These are phyloP conservation scores for Hemiprocne comata DNA, from an alignment of 2,113 vertebrate species.

Conservation along the genomic window DNA sequence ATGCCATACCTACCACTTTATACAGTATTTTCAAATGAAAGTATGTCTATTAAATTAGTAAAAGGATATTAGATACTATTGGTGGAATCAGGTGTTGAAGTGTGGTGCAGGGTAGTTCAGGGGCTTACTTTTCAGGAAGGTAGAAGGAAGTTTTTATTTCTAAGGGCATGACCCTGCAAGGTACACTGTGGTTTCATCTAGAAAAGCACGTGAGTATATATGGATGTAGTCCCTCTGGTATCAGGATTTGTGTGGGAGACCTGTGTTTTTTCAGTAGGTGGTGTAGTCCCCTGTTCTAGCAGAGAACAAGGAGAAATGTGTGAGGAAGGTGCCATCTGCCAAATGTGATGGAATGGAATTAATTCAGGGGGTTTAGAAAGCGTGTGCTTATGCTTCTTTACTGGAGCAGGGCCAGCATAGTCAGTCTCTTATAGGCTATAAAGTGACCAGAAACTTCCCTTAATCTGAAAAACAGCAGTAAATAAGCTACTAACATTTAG, in stretches of 20 bases:
- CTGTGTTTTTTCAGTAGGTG: conserved; percentile 52
- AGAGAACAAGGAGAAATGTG: conserved; percentile 36
- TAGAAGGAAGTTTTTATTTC: not conserved
- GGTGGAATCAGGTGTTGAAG: not conserved
- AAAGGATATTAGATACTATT: not conserved
- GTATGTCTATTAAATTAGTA: not conserved
- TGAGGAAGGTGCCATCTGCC: conserved; percentile 52
- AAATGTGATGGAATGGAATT: not conserved
- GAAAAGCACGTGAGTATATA: not conserved
- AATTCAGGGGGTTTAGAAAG: conserved; percentile 4
- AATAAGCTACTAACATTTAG: not conserved
- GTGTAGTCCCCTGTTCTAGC: conserved; percentile 40
- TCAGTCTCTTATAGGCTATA: not conserved
- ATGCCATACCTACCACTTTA: not conserved
- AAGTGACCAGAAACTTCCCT: not conserved
- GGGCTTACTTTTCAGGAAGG: not conserved
- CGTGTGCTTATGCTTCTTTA: not conserved
- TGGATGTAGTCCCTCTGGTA: not conserved
- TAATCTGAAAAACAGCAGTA: not conserved
- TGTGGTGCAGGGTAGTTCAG: not conserved
- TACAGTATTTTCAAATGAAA: not conserved
- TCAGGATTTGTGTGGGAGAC: conserved; percentile 46
- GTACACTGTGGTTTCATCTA: not conserved
- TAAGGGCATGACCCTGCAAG: not conserved
- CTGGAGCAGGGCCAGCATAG: not conserved